Evolutionary conservation across 1,140 invertebrate genomes (phyloP), one percentile per base, ranked within the genome.

Genomic region (Thaumatotibia leucotreta): DNA sequence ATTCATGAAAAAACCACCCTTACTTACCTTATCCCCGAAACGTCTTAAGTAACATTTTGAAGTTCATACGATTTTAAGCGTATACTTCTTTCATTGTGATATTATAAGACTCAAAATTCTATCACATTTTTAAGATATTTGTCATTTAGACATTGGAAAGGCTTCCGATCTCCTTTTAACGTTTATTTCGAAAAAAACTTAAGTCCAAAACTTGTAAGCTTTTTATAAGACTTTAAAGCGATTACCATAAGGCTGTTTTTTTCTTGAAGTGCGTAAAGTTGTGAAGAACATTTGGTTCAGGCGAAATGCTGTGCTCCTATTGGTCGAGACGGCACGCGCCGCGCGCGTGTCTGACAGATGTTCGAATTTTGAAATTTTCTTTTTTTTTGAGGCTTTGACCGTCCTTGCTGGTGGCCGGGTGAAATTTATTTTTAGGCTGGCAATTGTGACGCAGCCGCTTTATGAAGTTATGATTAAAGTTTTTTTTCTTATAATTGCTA

Each of bases 281-380:
- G n/a, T n/a, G n/a, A 33, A 24, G 27, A 14, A 27, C 8, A 20
- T 31, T 17, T 20, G 27, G 10, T 6, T 33, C 14, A 4, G 11
- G 29, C 14, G 10, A 33, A 64, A 45, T 52, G n/a, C 54, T 33
- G 33, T 5, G 39, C 58, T 65, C 54, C 54, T 8, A 65, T 68
- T 68, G 67, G 67, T 17, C 23, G 68, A 49, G 23, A 64, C 62
- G 35, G 20, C 45, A 63, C 61, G 66, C 50, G 66, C 17, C 61
- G 61, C 10, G 64, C 61, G 68, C 61, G 64, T 66, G 64, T 20
- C 52, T 9, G 68, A 69, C 68, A 69, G 68, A 65, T 69, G 68
- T 65, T 63, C n/a, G 14, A 61, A 45, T 11, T 61, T 45, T 49
- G 22, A 49, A 24, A n/a, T 63, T 31, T 45, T 63, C 24, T 69